Percentiles rank a stretch among this genome's conserved stretches.
Evolutionary conservation across 2,113 vertebrate genomes (phyloP).

Genomic region (Gobiocypris rarus): DNA sequence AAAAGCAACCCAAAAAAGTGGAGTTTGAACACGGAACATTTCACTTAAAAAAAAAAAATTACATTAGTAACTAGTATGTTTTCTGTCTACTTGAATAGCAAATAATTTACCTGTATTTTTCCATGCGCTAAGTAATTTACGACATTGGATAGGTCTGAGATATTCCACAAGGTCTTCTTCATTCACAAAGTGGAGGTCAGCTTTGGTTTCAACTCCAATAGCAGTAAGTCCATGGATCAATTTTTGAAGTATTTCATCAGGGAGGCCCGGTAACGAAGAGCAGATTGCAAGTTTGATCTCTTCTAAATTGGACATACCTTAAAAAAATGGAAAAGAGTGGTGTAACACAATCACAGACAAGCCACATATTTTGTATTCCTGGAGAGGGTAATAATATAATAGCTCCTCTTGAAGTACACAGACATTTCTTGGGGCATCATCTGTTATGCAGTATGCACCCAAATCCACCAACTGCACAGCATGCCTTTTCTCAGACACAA

Average conservation of each 20-base stretch:
- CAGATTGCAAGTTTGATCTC: background rate
- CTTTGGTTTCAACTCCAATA: background rate
- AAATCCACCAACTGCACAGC: background rate
- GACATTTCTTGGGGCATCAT: background rate
- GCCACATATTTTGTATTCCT: conserved; percentile 17
- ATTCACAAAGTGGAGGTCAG: conserved; percentile 2
- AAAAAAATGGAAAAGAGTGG: background rate
- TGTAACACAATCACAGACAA: background rate
- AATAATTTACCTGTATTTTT: background rate
- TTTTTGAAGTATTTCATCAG: conserved; percentile 4
- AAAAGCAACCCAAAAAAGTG: background rate
- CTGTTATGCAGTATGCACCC: conserved; percentile 15
- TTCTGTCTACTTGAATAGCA: no score
- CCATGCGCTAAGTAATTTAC: conserved; percentile 13
- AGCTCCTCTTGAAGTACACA: conserved; percentile 11
- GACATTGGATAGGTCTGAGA: background rate
- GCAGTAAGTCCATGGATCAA: background rate
- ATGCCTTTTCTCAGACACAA: conserved; percentile 8
- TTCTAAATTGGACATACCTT: background rate
- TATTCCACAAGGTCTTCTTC: background rate
- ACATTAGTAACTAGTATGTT: background rate
- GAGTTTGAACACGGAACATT: background rate
- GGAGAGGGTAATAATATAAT: conserved; percentile 10
- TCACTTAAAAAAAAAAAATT: no score
- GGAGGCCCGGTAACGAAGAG: background rate